phyloP scores from a whole-genome alignment of 2,888 invertebrate genomes.

The Caenorhabditis virilis region DNA sequence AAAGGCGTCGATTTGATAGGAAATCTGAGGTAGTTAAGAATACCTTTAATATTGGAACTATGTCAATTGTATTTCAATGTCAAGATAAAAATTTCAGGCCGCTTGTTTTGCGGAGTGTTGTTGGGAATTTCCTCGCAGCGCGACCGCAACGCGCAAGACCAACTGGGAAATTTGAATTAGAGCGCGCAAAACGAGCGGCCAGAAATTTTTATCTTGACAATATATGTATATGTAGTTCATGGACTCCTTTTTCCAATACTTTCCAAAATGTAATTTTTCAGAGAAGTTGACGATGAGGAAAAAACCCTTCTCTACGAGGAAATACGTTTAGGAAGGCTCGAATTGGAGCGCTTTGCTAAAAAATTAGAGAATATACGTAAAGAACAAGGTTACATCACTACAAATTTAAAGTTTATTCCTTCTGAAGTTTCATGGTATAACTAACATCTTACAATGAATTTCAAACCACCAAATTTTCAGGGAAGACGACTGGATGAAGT shows the following conservation, averaged over 20 bases:
- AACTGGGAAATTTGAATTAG: no score
- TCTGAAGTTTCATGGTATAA: slow-evolving; percentile 5
- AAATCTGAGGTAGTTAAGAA: no score
- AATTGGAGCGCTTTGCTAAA: slow-evolving; percentile 18
- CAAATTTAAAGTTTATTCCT: slow-evolving; percentile 4
- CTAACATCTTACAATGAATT: neutral
- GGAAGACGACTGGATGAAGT: slow-evolving; percentile 4
- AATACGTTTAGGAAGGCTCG: slow-evolving; percentile 11
- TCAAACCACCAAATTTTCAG: neutral
- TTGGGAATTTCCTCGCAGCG: neutral
- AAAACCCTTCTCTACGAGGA: slow-evolving; percentile 14
- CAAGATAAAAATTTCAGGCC: no score
- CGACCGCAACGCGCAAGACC: neutral
- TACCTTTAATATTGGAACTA: no score
- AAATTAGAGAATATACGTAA: slow-evolving; percentile 15
- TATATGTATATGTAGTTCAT: no score
- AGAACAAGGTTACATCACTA: slow-evolving; percentile 28
- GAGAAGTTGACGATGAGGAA: slow-evolving; percentile 6
- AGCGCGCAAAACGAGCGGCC: no score
- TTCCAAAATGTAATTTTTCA: slow-evolving; percentile 2
- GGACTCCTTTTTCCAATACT: no score
- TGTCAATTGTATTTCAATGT: no score
- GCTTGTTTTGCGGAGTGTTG: no score
- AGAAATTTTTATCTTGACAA: no score
- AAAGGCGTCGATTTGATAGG: no score